These are phyloP conservation scores for Mellivora capensis DNA, from an alignment of 2,113 vertebrate genomes.

Conservation along the genomic window DNA sequence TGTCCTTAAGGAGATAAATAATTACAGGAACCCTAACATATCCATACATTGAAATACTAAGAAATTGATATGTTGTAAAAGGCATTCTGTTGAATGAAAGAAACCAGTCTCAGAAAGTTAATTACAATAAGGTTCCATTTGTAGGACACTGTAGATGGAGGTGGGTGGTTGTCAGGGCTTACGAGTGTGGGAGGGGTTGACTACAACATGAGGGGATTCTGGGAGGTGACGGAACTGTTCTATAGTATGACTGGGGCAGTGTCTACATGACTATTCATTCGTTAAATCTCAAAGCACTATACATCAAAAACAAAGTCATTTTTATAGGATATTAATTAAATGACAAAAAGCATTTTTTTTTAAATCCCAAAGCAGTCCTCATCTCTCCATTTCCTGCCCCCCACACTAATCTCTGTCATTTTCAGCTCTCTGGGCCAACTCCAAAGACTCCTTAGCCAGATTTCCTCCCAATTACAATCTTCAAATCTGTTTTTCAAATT, in stretches of 20 bases:
- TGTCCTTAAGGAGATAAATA: background rate
- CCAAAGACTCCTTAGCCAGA: background rate
- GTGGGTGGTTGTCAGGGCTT: background rate
- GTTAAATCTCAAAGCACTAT: background rate
- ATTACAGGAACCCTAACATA: background rate
- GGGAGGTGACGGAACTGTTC: background rate
- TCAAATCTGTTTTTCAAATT: background rate
- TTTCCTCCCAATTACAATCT: background rate
- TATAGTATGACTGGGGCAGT: background rate
- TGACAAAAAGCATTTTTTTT: background rate
- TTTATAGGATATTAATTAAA: background rate
- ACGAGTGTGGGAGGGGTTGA: background rate
- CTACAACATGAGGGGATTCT: background rate
- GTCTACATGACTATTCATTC: background rate
- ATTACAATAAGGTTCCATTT: background rate
- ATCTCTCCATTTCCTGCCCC: background rate
- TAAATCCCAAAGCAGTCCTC: background rate
- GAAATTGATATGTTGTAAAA: background rate
- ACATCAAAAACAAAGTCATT: background rate
- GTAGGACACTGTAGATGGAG: background rate
- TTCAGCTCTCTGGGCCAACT: background rate
- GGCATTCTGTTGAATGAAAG: background rate
- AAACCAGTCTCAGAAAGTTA: conserved; percentile 1
- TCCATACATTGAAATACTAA: background rate
- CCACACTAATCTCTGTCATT: background rate